Conservation (phyloP, 2,888 invertebrate species). For the Sphaeridia pumilis region DNA sequence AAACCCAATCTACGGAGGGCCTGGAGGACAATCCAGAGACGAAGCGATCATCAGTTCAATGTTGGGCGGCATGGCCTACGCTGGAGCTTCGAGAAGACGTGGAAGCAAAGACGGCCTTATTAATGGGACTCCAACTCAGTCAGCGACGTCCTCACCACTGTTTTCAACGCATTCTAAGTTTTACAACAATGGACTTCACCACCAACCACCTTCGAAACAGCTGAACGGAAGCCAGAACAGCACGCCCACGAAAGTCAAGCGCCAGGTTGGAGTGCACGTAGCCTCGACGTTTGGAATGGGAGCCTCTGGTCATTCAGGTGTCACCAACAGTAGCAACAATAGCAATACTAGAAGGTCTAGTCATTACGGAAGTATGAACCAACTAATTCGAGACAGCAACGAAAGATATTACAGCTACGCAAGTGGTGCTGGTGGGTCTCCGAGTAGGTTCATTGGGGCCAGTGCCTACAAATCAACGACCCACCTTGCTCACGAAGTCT, state of each 20-base stretch:
- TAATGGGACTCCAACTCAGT: conserved; percentile 19
- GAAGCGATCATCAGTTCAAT: background rate
- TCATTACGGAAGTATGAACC: conserved; percentile 16
- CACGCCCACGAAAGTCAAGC: conserved; percentile 14
- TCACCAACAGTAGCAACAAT: no score
- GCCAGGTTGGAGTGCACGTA: background rate
- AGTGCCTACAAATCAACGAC: background rate
- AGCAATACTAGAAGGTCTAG: conserved; percentile 13
- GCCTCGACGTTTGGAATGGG: background rate
- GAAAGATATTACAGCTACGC: background rate
- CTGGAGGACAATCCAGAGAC: background rate
- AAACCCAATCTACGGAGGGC: background rate
- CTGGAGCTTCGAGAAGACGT: background rate
- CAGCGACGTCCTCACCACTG: conserved; percentile 30
- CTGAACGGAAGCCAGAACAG: conserved; percentile 14
- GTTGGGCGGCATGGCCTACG: background rate
- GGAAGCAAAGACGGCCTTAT: background rate
- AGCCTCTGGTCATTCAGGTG: background rate
- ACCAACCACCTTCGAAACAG: background rate
- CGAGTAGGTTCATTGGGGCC: background rate
- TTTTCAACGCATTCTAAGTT: conserved; percentile 7
- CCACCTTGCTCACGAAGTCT: background rate
- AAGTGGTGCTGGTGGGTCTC: background rate
- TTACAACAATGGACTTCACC: conserved; percentile 14
- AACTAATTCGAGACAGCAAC: background rate